Percentiles rank a stretch among this genome's conserved stretches.
Conservation (phyloP, 2,888 invertebrate species). For the Gastracanthus pulcherrimus region DNA sequence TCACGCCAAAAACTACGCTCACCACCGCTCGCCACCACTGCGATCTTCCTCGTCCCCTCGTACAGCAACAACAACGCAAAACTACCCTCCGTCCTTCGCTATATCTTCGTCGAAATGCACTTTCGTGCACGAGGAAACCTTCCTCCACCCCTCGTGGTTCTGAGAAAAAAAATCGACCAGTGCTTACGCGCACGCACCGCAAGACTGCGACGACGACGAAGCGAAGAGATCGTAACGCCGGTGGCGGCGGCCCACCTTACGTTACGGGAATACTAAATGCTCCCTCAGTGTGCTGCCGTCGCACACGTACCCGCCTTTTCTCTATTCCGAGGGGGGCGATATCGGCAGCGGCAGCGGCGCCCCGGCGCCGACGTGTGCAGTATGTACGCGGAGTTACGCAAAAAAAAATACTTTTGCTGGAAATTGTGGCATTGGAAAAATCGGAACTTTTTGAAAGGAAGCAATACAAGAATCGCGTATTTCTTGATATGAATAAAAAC, state of each 20-base stretch:
- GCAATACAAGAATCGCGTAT: too few relatives aligned
- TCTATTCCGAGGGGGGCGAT: slow-evolving; percentile 10
- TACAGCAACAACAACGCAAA: neutral
- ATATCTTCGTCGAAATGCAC: slow-evolving; percentile 9
- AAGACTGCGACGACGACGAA: neutral
- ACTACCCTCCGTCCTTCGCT: neutral
- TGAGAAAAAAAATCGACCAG: slow-evolving; percentile 10
- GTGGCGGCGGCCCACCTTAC: slow-evolving; percentile 10
- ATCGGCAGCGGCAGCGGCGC: neutral
- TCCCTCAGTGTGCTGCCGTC: neutral
- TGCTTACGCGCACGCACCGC: neutral
- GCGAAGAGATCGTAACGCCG: slow-evolving; percentile 27
- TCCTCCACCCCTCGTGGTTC: neutral
- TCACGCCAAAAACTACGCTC: slow-evolving; percentile 20
- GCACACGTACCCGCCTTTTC: neutral
- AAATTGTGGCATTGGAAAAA: too few relatives aligned
- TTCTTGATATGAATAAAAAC: too few relatives aligned
- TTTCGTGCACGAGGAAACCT: neutral
- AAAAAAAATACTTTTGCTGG: too few relatives aligned
- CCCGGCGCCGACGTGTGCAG: too few relatives aligned
- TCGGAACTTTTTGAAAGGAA: too few relatives aligned
- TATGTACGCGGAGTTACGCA: too few relatives aligned
- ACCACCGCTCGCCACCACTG: too few relatives aligned
- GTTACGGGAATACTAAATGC: slow-evolving; percentile 44
- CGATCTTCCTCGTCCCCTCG: too few relatives aligned